phyloP scores from a whole-genome alignment of 1,140 invertebrate genomes.

The Calliopsis andreniformis region DNA sequence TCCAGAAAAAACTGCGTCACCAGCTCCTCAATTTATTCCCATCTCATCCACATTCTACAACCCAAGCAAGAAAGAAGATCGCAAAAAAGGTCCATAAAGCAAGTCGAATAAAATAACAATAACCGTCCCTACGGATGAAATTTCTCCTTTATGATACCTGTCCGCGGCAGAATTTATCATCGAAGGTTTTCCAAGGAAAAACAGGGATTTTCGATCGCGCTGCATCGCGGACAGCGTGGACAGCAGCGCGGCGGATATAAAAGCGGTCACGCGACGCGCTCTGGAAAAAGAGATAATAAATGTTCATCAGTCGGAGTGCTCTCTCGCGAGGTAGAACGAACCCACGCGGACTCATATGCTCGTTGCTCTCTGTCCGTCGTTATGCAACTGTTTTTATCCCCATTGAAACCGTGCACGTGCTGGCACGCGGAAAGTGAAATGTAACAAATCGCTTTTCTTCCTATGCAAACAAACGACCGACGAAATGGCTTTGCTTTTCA shows the following conservation, averaged over 20 bases:
- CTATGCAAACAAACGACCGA: neutral
- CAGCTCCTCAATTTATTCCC: too few species aligned
- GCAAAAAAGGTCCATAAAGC: too few species aligned
- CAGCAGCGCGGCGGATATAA: constrained; percentile 10
- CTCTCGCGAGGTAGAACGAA: constrained; percentile 33
- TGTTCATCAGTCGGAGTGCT: constrained; percentile 29
- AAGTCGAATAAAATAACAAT: too few species aligned
- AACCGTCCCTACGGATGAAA: too few species aligned
- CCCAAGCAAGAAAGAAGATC: too few species aligned
- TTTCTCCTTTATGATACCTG: too few species aligned
- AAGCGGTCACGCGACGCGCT: constrained; percentile 12
- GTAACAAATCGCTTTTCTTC: constrained; percentile 11
- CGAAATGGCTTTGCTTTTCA: neutral
- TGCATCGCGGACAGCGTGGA: constrained; percentile 1
- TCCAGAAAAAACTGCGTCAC: too few species aligned
- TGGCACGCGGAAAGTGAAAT: constrained; percentile 29
- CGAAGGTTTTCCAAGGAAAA: constrained; percentile 3
- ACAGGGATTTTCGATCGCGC: neutral
- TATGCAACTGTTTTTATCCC: constrained; percentile 43
- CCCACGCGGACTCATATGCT: constrained; percentile 18
- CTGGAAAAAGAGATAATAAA: constrained; percentile 37
- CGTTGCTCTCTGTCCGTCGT: neutral
- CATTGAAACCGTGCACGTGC: constrained; percentile 13
- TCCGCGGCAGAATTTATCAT: neutral
- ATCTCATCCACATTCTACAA: too few species aligned